These are phyloP conservation scores for Neolamprologus multifasciatus DNA, from an alignment of 2,797 vertebrate species.

Conservation along the genomic window DNA sequence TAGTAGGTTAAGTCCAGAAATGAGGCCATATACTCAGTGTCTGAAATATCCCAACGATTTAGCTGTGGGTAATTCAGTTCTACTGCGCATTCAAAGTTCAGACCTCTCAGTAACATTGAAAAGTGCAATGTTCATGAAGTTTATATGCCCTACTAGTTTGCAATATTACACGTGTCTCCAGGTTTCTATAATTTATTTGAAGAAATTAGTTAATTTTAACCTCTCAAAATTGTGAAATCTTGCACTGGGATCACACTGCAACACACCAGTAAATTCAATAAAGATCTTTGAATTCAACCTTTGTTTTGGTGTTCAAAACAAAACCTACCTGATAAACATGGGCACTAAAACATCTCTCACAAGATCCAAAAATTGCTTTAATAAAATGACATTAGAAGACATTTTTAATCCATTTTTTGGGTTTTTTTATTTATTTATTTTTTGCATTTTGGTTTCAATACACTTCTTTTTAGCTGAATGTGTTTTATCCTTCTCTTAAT, in stretches of 20 bases:
- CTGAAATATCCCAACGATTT: not conserved
- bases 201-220: not conserved
- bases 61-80: not conserved
- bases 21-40: not conserved
- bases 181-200: not conserved
- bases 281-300: not conserved
- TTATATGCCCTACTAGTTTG: not conserved
- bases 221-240: not conserved
- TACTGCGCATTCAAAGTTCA: not conserved
- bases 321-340: not conserved
- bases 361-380: not conserved
- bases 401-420: not conserved
- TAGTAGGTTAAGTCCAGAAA: not conserved
- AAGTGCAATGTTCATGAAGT: not conserved
- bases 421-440: accelerated
- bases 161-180: not conserved
- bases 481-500: not conserved
- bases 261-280: not conserved
- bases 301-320: not conserved
- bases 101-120: not conserved
- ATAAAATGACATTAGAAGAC: not conserved
- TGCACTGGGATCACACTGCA: not conserved
- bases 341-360: not conserved
- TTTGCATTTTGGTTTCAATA: not conserved
- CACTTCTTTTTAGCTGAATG: not conserved